Percentiles rank a stretch among this genome's conserved stretches.
These are phyloP conservation scores for Peromyscus nudipes DNA, from an alignment of 2,797 vertebrate species.

Conservation along the genomic window DNA sequence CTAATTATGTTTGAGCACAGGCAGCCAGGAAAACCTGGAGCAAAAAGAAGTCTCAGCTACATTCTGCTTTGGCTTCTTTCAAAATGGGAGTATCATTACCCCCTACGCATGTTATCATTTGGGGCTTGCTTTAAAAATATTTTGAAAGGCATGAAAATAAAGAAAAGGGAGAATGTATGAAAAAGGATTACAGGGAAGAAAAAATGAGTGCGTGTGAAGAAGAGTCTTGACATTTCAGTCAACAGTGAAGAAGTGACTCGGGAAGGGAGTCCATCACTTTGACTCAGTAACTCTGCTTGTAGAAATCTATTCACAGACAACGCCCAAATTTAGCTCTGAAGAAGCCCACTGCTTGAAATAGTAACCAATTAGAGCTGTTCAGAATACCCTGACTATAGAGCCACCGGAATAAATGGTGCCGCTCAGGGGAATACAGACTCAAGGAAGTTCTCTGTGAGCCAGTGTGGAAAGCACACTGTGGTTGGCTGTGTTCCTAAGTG, in stretches of 20 bases:
- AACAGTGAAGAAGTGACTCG: not conserved
- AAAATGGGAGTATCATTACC: constrained; percentile 70
- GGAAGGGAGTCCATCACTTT: not conserved
- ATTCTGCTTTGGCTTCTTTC: constrained; percentile 80
- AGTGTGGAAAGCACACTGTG: not conserved
- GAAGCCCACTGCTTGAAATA: not conserved
- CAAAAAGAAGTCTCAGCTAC: constrained; percentile 48
- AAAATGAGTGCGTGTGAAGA: not conserved
- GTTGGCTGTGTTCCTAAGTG: too few species aligned
- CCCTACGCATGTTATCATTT: constrained; percentile 64
- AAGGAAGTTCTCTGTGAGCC: not conserved
- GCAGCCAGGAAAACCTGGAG: constrained; percentile 81
- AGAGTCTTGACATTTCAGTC: constrained; percentile 15
- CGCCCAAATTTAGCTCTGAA: not conserved
- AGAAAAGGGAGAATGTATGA: not conserved
- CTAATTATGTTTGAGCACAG: constrained; percentile 82
- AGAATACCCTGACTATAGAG: not conserved
- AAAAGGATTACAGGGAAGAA: constrained; percentile 23
- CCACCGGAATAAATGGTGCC: not conserved
- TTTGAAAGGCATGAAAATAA: constrained; percentile 44
- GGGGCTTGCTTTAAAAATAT: constrained; percentile 54
- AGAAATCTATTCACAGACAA: constrained; percentile 23
- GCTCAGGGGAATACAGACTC: not conserved
- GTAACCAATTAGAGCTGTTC: constrained; percentile 23
- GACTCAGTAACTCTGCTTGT: constrained; percentile 6